Percentiles rank a stretch among this genome's conserved stretches.
phyloP scores from a whole-genome alignment of 2,888 invertebrate genomes.

The Luperina testacea region DNA sequence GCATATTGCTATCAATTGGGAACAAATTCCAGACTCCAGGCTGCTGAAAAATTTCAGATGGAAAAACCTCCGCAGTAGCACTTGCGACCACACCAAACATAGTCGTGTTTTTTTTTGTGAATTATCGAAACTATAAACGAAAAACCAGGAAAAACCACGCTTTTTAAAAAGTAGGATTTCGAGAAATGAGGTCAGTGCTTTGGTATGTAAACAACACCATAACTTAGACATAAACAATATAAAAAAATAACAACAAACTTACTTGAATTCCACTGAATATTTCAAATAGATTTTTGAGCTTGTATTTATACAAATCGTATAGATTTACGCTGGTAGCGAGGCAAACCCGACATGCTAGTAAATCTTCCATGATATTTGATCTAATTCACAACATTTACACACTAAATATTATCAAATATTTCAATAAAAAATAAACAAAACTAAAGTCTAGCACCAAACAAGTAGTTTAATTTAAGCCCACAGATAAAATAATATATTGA shows the following conservation, averaged over 20 bases:
- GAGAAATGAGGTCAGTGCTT: not conserved
- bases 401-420: constrained; percentile 18
- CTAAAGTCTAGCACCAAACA: not conserved
- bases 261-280: constrained; percentile 77
- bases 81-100: not conserved
- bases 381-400: constrained; percentile 47
- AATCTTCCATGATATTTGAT: constrained; percentile 73
- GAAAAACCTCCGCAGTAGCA: not conserved
- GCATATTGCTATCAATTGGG: too few species aligned
- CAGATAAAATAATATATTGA: constrained; percentile 20
- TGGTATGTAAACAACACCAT: constrained; percentile 3
- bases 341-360: constrained; percentile 75
- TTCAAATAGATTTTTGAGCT: constrained; percentile 74
- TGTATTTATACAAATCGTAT: constrained; percentile 74
- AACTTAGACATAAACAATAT: not conserved
- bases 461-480: not conserved
- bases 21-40: too few species aligned
- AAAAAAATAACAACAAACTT: constrained; percentile 52
- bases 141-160: not conserved
- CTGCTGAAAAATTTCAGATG: too few species aligned
- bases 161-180: not conserved
- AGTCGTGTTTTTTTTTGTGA: too few species aligned
- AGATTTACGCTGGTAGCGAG: constrained; percentile 79
- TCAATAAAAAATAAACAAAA: constrained; percentile 9
- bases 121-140: not conserved